Base-by-base conservation (phyloP, 2,113 vertebrate genomes). In the Hydrolagus affinis region DNA sequence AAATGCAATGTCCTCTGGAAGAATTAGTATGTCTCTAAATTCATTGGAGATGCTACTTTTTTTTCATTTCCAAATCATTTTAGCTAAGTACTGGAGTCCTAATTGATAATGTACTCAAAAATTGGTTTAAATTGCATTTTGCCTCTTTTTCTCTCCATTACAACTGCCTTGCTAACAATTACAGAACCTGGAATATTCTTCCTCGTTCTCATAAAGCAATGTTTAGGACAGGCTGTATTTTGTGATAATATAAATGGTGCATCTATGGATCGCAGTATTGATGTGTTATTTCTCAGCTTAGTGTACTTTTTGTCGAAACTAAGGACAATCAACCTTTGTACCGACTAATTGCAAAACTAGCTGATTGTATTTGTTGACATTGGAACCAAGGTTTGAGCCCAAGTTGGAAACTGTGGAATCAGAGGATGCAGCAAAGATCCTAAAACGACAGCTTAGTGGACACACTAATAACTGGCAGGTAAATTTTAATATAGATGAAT, bases 191-290 rank as follows among this genome's bases (percentile, higher is more conserved):
- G 21, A 78, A 57, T 8, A 78, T 14, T 60, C 32, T 17, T 56
- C 15, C 56, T 75, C 73, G 56, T 21, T 21, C 23, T 60, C 44
- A 44, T 44, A 44, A 44, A 44, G 44, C 44, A 44, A 6, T 44
- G 8, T 30, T 60, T 21, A 62, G 57, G 3, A 60, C 9, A 14
- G 10, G 11, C 59, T 59, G 56, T 57, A 19, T 56, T 78, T 44
- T 78, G 4, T 78, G 11, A 15, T 59, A 78, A 78, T 78, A 12
- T 78, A 60, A 75, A 78, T 44, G 44, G 23, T 78, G n/a, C 75
- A 44, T 44, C 44, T 44, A 44, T 44, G 2, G 6, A 44, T 15
- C 56, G 23, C 56, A 25, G 75, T 11, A 60, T 17, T 56, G 10
- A 30, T 75, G 73, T 10, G 56, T 62, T 11, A 78, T 60, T 6